Evolutionary conservation across 2,113 vertebrate species (phyloP).

Genomic region (Atractosteus spatula): DNA sequence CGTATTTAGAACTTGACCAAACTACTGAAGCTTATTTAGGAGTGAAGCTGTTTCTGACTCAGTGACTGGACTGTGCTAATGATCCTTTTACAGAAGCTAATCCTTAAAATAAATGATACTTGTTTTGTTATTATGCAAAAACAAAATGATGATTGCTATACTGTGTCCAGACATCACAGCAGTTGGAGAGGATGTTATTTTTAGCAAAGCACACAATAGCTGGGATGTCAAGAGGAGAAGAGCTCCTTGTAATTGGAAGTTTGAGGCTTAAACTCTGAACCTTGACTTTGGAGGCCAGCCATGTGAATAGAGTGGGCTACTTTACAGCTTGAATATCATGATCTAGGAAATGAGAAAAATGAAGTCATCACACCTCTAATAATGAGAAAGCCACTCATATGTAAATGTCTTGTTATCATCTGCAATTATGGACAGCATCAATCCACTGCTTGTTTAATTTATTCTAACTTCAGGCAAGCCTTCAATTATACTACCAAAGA

Average conservation of each 20-base stretch:
- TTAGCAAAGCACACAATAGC: conserved; percentile 11
- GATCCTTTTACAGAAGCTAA: too few relatives aligned
- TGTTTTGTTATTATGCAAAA: conserved; percentile 7
- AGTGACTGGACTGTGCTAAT: too few relatives aligned
- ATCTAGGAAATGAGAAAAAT: neutral
- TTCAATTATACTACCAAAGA: too few relatives aligned
- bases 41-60: too few relatives aligned
- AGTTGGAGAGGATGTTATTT: conserved; percentile 15
- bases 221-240: conserved; percentile 8
- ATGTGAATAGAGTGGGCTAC: neutral
- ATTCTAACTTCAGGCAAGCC: too few relatives aligned
- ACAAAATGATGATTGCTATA: neutral
- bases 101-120: too few relatives aligned
- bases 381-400: conserved; percentile 19
- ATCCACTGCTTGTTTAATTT: too few relatives aligned
- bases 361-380: neutral
- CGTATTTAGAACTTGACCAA: too few relatives aligned
- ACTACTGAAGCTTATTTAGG: too few relatives aligned
- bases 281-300: neutral
- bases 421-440: neutral
- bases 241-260: conserved; percentile 3
- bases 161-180: neutral
- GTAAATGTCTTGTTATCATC: neutral
- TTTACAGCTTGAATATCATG: neutral
- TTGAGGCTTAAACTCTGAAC: conserved; percentile 11